Evolutionary conservation across 2,797 vertebrate species (phyloP), one percentile per base, ranked within the genome.

Genomic region (Amphiprion clarkii): DNA sequence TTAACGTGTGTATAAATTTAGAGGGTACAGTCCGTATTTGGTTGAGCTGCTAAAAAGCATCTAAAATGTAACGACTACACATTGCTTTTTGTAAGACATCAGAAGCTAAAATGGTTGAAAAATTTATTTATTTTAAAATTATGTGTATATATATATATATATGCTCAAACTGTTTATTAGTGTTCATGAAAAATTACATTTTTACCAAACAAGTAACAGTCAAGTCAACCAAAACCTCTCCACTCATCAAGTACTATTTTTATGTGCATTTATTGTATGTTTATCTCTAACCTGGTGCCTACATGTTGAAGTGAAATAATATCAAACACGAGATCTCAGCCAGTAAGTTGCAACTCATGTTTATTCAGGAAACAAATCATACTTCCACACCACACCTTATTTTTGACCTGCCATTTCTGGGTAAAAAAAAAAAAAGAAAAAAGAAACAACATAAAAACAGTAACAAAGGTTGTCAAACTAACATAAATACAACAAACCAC

Each of bases 351-450:
- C 92, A 93, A 94, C 92, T 92, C 84, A 61, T 92, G 85, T 95
- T 95, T 96, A 95, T 95, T 95, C 89, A 90, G 91, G 91, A 95
- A 93, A 94, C 87, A 93, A 90, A 89, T 92, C 90, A 91, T 88
- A 91, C 89, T 81, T 89, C 84, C 90, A 92, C 91, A 90, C 88
- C 89, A 92, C 92, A 92, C 91, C 85, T 86, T 86, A 67, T 87
- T 89, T 91, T 90, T 87, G 76, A 93, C 90, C 93, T 94, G 92
- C 91, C 86, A 82, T 91, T 82, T 91, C 90, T 84, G 90, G 89
- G 84, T 91, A 94, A 92, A 92, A 94, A 94, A 94, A 94, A 69
- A 81, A 27, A 23, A 54, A 54, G 25, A 92, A 91, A 93, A 93
- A 94, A 93, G 66, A 80, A 88, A 79, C 71, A 87, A 87, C 81